Conservation (phyloP, 2,888 invertebrate species). For the Lasioglossum calceatum region DNA sequence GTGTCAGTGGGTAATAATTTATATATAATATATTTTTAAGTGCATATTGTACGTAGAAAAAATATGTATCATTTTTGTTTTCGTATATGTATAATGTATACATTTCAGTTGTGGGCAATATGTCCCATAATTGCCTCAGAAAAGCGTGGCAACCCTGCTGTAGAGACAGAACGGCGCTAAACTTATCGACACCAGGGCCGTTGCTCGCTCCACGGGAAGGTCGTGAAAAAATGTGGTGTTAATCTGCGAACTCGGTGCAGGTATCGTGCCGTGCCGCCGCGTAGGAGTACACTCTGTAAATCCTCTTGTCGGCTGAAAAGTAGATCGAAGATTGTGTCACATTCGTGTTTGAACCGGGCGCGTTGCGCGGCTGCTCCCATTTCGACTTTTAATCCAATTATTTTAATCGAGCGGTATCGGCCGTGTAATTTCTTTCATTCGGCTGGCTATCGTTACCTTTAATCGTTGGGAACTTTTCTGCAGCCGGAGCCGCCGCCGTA, state of each 20-base stretch:
- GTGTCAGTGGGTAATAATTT: neutral
- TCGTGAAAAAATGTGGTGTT: slow-evolving; percentile 47
- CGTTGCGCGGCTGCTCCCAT: slow-evolving; percentile 40
- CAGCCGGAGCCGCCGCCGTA: neutral
- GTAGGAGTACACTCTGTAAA: slow-evolving; percentile 67
- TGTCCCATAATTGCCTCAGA: too few relatives aligned
- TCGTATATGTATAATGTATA: too few relatives aligned
- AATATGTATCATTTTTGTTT: too few relatives aligned
- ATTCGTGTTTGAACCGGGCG: slow-evolving; percentile 45
- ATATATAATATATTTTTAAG: too few relatives aligned
- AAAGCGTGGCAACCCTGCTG: too few relatives aligned
- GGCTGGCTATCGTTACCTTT: slow-evolving; percentile 27
- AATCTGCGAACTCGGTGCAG: slow-evolving; percentile 33
- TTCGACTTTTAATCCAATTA: slow-evolving; percentile 64
- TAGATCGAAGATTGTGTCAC: slow-evolving; percentile 70
- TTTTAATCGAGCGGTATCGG: slow-evolving; percentile 57
- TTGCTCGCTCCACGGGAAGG: slow-evolving; percentile 64
- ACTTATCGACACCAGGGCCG: slow-evolving; percentile 67
- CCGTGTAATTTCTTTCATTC: slow-evolving; percentile 53
- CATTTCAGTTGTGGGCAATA: too few relatives aligned
- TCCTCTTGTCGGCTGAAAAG: slow-evolving; percentile 60
- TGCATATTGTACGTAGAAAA: too few relatives aligned
- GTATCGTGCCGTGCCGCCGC: slow-evolving; percentile 40
- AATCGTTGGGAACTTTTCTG: slow-evolving; percentile 40
- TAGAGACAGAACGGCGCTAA: slow-evolving; percentile 69